Evolutionary conservation across 2,113 vertebrate genomes (phyloP), one percentile per base, ranked within the genome.

Genomic region (Melozone crissalis): DNA sequence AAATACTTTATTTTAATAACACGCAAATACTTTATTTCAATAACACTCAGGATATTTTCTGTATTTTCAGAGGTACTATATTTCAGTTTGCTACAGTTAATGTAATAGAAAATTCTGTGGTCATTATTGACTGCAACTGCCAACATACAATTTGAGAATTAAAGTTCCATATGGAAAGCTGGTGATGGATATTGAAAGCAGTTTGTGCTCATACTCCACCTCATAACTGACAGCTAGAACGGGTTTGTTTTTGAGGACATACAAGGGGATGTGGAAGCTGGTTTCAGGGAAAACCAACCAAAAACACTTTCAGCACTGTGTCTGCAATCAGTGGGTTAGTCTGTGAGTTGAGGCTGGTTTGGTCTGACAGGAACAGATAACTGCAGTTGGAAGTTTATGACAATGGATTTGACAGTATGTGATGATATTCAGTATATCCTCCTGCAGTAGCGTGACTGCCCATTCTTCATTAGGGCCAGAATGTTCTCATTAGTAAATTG

Each of bases 1-100:
- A 88, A 88, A 87, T 89, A 80, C 22, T 94, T 95, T 74, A 85
- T 90, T 93, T 95, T 90, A 92, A 52, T 75, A 88, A 63, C 67
- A 66, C 6, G 28, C 51, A 90, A 87, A 87, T 89, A 80, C 21
- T 95, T 95, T 73, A 85, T 90, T 93, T 95, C 91, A 91, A 52
- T 74, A 88, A 63, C 59, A 67, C 43, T 90, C 37, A 11, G 83
- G 75, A 49, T 83, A 71, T 91, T 93, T 94, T 84, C 58, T 65
- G 11, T 52, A 24, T 79, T 94, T 87, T 69, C 68, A 84, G 47
- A 74, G 26, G 63, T 54, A 93, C 69, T 71, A 80, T 72, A 74
- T 95, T 96, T 94, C 92, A 83, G 63, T 71, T 94, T 75, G 52
- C 39, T 87, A 26, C 47, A 74, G 68, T 30, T 67, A 93, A 81